Percentiles rank a stretch among this genome's conserved stretches.
Conservation (phyloP, 1,140 invertebrate genomes). For the Drosophila santomea region DNA sequence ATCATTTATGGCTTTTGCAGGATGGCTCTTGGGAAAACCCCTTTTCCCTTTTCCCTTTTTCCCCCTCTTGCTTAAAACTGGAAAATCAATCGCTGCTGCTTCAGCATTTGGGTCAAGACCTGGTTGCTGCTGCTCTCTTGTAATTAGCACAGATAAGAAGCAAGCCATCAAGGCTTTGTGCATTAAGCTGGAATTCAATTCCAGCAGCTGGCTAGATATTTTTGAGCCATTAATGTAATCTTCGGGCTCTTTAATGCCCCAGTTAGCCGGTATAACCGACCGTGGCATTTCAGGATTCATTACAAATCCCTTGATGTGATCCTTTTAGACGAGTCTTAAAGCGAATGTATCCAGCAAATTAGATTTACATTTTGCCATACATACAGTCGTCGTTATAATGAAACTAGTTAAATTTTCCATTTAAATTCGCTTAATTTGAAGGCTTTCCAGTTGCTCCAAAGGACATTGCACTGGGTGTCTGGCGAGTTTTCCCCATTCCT, state of each 20-base stretch:
- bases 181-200: slow-evolving; percentile 42
- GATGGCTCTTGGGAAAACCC: slow-evolving; percentile 28
- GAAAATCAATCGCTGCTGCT: slow-evolving; percentile 59
- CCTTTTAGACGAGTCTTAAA: neutral
- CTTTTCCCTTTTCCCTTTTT: neutral
- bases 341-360: neutral
- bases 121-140: slow-evolving; percentile 39
- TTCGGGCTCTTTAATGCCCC: slow-evolving; percentile 18
- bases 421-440: neutral
- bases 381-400: neutral
- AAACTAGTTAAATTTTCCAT: neutral
- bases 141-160: slow-evolving; percentile 62
- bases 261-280: slow-evolving; percentile 39
- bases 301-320: slow-evolving; percentile 2
- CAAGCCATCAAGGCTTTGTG: slow-evolving; percentile 15
- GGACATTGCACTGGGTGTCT: slow-evolving; percentile 30
- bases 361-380: neutral
- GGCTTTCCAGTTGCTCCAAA: neutral
- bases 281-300: slow-evolving; percentile 19
- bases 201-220: slow-evolving; percentile 40
- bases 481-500: neutral
- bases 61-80: neutral
- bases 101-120: slow-evolving; percentile 55
- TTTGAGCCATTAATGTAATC: slow-evolving; percentile 31
- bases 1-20: slow-evolving; percentile 46